These are phyloP conservation scores for Pteria penguin DNA, from an alignment of 2,888 invertebrate species.

Conservation along the genomic window DNA sequence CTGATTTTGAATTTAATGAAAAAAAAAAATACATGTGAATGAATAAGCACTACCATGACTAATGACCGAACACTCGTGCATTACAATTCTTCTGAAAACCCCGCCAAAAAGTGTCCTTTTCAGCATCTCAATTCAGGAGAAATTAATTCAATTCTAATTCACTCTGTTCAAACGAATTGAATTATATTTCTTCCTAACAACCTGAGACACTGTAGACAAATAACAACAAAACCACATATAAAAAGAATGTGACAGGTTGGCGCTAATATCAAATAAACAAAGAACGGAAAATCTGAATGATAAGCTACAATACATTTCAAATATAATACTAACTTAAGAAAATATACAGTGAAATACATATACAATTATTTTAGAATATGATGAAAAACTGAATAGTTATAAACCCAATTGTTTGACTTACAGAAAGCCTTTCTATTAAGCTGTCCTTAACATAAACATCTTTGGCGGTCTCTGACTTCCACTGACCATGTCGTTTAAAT, in stretches of 20 bases:
- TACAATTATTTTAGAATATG: too few species aligned
- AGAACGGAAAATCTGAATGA: not conserved
- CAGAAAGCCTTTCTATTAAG: not conserved
- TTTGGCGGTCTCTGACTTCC: slow-evolving; percentile 4
- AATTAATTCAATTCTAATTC: not conserved
- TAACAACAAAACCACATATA: not conserved
- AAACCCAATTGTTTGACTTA: too few species aligned
- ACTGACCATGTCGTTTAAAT: slow-evolving; percentile 15
- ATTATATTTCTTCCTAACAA: not conserved
- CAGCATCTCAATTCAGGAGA: not conserved
- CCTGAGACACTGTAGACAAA: not conserved
- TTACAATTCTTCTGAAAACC: too few species aligned
- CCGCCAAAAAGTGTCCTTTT: not conserved
- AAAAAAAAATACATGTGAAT: too few species aligned
- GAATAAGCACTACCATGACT: not conserved
- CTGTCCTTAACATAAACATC: not conserved
- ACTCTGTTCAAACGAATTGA: not conserved
- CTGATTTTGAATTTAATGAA: too few species aligned
- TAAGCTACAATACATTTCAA: not conserved
- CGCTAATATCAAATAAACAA: not conserved
- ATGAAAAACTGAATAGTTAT: too few species aligned
- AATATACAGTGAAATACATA: too few species aligned
- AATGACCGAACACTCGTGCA: not conserved
- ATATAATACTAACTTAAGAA: not conserved
- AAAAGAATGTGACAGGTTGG: not conserved